Evolutionary conservation across 2,113 vertebrate genomes (phyloP).

Genomic region (Suricata suricatta): DNA sequence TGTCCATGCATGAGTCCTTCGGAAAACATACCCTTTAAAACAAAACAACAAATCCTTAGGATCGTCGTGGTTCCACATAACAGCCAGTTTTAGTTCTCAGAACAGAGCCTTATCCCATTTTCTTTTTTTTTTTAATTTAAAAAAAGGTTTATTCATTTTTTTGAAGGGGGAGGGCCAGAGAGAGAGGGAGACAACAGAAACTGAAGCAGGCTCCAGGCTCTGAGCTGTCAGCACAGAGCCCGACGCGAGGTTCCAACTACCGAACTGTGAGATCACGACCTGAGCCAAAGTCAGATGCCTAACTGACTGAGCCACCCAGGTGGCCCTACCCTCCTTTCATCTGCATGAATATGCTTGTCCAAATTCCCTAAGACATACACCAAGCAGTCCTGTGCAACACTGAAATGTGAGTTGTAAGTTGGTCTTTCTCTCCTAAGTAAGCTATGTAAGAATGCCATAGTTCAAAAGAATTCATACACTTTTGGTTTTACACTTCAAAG

Average conservation of each 20-base stretch:
- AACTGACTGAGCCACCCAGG: too few relatives aligned
- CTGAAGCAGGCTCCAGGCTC: too few relatives aligned
- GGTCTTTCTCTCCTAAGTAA: neutral
- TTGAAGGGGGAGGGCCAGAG: too few relatives aligned
- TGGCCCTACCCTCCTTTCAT: neutral
- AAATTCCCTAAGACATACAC: neutral
- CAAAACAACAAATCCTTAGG: neutral
- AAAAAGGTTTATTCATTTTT: too few relatives aligned
- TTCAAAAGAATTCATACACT: neutral
- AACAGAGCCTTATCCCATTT: neutral
- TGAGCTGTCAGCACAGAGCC: too few relatives aligned
- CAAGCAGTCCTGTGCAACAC: too few relatives aligned
- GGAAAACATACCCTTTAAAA: slow-evolving; percentile 91
- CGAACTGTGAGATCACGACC: too few relatives aligned
- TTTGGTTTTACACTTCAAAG: neutral
- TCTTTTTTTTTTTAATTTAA: too few relatives aligned
- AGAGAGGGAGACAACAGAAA: too few relatives aligned
- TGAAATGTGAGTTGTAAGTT: neutral
- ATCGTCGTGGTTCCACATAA: rapidly evolving
- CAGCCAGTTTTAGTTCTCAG: neutral
- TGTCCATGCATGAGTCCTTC: slow-evolving; percentile 92
- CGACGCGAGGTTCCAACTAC: too few relatives aligned
- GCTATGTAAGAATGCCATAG: neutral
- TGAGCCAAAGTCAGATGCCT: too few relatives aligned
- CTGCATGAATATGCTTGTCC: too few relatives aligned